Base-by-base conservation (phyloP, 2,888 invertebrate species). In the Cosmorhoe ocellata region DNA sequence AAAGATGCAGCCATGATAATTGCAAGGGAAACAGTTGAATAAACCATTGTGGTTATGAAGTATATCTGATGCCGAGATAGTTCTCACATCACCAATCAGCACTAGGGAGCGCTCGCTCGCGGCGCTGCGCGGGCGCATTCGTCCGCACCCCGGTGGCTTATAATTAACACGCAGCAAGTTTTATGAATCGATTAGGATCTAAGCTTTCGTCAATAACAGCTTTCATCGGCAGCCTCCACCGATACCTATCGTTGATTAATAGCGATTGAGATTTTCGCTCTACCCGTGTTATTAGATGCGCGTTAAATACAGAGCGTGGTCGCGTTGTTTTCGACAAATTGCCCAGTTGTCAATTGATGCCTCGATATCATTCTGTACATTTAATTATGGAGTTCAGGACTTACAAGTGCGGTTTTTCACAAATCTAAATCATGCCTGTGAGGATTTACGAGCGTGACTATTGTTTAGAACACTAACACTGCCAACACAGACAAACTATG, bases 171-270 rank as follows among this genome's bases (percentile, higher is more conserved):
- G 81, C 83, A 81, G 81, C 84, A 79, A 86, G 84, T 87, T 84
- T 89, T 89, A 88, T 89, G 85, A 89, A 87, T 84, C 85, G 90
- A 90, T 90, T 90, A 87, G 79, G 76, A 90, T 90, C 90, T 89
- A 88, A 89, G 89, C 90, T 90, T 90, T 90, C 87, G 84, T 90
- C 90, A 88, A 89, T 90, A 82, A 81, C 82, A 81, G 85, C 84
- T 84, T 84, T 85, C 84, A 79, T 81, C 82, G 70, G 75, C 72
- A 70, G 67, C 71, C 76, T 75, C 77, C 65, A 59, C 63, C 69
- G 85, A 88, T 88, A 69, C 64, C 77, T 89, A 88, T 88, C 87
- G 73, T 74, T 89, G 88, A 90, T 88, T 84, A 82, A 90, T 89
- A 76, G 80, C 84, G 77, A 86, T 87, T 83, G 86, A 87, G 88